A percentile compares a stretch with the other conserved stretches of the same genome.
phyloP scores from a whole-genome alignment of 2,113 vertebrate species.

The Ancistrus triradiatus region DNA sequence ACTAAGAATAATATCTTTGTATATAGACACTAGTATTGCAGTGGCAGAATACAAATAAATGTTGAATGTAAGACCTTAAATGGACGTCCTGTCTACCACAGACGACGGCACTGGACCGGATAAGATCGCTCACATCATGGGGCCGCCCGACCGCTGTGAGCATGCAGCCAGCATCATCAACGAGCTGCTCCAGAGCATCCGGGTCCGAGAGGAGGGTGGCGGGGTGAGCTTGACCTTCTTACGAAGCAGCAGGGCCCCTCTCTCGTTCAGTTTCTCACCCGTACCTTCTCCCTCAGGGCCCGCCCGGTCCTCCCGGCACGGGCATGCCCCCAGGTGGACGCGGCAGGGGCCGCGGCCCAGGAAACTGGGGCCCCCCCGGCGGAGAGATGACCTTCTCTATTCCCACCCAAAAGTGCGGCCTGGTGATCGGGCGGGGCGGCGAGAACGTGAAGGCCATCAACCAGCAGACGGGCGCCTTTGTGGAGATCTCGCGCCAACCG shows the following conservation, averaged over 20 bases:
- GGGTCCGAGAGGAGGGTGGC: conserved; percentile 67
- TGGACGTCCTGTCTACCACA: conserved; percentile 44
- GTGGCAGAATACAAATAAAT: too few species aligned
- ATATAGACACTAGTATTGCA: too few species aligned
- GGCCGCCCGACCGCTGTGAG: conserved; percentile 85
- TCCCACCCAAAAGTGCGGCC: conserved; percentile 90
- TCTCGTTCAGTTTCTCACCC: neutral
- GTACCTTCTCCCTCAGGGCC: conserved; percentile 61
- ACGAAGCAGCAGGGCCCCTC: accelerated
- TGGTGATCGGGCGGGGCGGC: conserved; percentile 87
- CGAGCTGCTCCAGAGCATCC: conserved; percentile 85
- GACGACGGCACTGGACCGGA: conserved; percentile 86
- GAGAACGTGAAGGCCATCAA: conserved; percentile 92
- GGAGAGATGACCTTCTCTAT: conserved; percentile 89
- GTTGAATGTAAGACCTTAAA: too few species aligned
- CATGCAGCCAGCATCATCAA: conserved; percentile 88
- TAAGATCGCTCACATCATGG: conserved; percentile 89
- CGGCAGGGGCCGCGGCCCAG: conserved; percentile 79
- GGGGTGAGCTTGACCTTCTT: conserved; percentile 50
- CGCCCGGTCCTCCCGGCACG: conserved; percentile 75
- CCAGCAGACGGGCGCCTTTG: conserved; percentile 88
- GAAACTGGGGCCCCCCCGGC: conserved; percentile 84
- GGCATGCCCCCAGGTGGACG: conserved; percentile 82
- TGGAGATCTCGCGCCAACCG: conserved; percentile 86
- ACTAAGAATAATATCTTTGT: too few species aligned